Conservation (phyloP, 35 echinoderm and acorn worm species). For the Ophiothrix spiculata region DNA sequence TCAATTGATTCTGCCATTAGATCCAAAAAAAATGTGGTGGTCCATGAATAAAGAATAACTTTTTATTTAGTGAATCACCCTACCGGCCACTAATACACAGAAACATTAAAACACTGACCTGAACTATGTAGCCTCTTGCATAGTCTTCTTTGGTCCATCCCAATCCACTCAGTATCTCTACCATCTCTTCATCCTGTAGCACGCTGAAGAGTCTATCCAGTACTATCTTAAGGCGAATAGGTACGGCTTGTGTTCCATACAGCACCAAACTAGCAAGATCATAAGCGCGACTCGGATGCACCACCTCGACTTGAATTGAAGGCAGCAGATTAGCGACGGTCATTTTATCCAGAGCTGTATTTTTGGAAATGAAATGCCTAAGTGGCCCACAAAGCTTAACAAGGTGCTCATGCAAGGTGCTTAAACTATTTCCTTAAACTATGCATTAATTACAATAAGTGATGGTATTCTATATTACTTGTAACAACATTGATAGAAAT, state of each 20-base stretch:
- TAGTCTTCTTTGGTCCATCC: constrained; percentile 56
- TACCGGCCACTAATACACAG: no score
- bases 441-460: no score
- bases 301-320: constrained; percentile 13
- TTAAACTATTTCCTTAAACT: no score
- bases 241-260: constrained; percentile 49
- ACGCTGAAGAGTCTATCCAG: constrained; percentile 52
- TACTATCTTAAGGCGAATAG: constrained; percentile 40
- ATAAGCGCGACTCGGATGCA: constrained; percentile 38
- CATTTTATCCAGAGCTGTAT: constrained; percentile 59
- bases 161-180: constrained; percentile 31
- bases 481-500: no score
- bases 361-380: constrained; percentile 34
- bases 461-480: no score
- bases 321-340: constrained; percentile 18
- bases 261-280: constrained; percentile 50
- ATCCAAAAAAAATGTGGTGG: no score
- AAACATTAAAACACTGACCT: constrained; percentile 30
- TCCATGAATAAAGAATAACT: no score
- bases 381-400: background rate
- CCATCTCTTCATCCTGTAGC: constrained; percentile 36
- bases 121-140: constrained; percentile 41
- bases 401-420: background rate
- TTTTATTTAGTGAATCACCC: no score
- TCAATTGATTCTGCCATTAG: no score